These are phyloP conservation scores for Megaceryle maxima DNA, from an alignment of 2,113 vertebrate genomes.

Conservation along the genomic window DNA sequence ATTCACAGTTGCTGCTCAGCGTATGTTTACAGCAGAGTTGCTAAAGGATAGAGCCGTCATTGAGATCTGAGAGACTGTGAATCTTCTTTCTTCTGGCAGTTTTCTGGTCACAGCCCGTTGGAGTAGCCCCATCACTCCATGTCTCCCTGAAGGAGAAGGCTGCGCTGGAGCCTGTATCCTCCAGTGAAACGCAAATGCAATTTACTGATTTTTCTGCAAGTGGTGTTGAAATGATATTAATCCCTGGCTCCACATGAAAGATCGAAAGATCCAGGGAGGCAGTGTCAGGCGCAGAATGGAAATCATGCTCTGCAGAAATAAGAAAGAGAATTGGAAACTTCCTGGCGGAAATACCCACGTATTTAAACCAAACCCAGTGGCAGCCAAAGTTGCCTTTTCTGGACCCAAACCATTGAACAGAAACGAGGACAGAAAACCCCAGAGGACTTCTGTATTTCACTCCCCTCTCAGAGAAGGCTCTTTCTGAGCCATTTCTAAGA, in stretches of 20 bases:
- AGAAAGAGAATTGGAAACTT: neutral
- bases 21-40: neutral
- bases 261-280: neutral
- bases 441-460: neutral
- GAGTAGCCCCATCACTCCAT: neutral
- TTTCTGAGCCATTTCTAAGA: neutral
- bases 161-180: neutral
- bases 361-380: neutral
- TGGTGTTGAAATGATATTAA: neutral
- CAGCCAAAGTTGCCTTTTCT: neutral
- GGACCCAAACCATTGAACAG: neutral
- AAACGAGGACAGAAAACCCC: neutral
- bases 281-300: neutral
- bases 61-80: neutral
- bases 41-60: conserved; percentile 6
- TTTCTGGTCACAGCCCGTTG: neutral
- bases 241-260: conserved; percentile 5
- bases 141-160: neutral
- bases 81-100: conserved; percentile 11
- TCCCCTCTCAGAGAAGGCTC: neutral
- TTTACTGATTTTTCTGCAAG: neutral
- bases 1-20: neutral
- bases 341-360: neutral
- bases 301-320: neutral
- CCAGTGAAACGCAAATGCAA: neutral